Conservation (phyloP, 2,888 invertebrate genomes). For the Acheta domesticus region DNA sequence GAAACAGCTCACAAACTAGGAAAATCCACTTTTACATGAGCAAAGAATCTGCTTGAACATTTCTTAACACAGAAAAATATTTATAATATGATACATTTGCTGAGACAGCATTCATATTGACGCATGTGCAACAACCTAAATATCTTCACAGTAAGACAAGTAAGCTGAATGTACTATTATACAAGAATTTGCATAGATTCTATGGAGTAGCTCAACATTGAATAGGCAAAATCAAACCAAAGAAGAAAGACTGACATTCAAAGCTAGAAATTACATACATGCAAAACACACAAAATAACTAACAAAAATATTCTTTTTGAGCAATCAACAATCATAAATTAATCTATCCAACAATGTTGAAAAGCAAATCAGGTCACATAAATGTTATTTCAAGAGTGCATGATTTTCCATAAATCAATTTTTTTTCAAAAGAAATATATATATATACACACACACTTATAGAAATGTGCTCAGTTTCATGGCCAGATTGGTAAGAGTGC, state of each 20-base stretch:
- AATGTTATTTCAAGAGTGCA: neutral
- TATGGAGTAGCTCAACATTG: neutral
- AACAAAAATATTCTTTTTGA: neutral
- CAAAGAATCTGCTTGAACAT: neutral
- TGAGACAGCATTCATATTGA: neutral
- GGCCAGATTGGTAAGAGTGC: conserved; percentile 1
- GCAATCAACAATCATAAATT: neutral
- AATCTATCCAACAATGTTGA: neutral
- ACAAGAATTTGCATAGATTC: neutral
- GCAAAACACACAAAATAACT: conserved; percentile 18
- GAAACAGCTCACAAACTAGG: neutral
- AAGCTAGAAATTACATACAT: conserved; percentile 7
- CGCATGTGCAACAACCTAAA: conserved; percentile 18
- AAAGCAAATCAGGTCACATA: conserved; percentile 3
- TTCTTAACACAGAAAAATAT: neutral
- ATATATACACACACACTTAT: too few relatives aligned
- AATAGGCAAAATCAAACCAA: neutral
- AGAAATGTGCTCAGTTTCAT: neutral
- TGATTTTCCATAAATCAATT: conserved; percentile 20
- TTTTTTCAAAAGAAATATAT: too few relatives aligned
- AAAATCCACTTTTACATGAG: neutral
- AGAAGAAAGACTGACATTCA: neutral
- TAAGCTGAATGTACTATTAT: neutral
- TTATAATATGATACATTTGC: neutral
- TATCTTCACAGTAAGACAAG: neutral